Conservation (phyloP, 2,797 vertebrate genomes). For the Mus minutoides region DNA sequence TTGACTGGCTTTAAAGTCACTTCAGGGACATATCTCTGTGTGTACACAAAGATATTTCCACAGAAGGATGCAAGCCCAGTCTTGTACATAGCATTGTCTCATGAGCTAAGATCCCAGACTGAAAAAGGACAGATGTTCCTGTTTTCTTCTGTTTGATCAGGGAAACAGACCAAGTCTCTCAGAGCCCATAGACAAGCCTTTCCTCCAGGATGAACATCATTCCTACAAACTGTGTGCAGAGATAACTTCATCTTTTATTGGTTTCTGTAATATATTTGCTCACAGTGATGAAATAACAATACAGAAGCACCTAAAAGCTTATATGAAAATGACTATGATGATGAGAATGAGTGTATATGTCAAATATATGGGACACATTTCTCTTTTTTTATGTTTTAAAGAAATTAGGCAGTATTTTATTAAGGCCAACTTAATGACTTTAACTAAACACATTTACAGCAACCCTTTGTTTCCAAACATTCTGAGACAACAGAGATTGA, state of each 20-base stretch:
- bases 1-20: background rate
- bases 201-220: background rate
- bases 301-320: background rate
- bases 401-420: background rate
- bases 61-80: too few species aligned
- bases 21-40: background rate
- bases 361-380: background rate
- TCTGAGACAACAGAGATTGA: background rate
- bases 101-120: background rate
- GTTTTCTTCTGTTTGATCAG: background rate
- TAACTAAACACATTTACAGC: background rate
- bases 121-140: background rate
- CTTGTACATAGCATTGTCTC: background rate
- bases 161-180: background rate
- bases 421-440: background rate
- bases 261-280: background rate
- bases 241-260: background rate
- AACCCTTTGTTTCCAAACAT: background rate
- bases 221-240: background rate
- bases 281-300: background rate
- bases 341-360: background rate
- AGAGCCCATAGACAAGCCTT: background rate
- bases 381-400: background rate
- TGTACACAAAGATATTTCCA: background rate
- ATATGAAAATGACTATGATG: background rate